phyloP scores from a whole-genome alignment of 2,113 vertebrate species.

The Sterrhoptilus dennistouni region DNA sequence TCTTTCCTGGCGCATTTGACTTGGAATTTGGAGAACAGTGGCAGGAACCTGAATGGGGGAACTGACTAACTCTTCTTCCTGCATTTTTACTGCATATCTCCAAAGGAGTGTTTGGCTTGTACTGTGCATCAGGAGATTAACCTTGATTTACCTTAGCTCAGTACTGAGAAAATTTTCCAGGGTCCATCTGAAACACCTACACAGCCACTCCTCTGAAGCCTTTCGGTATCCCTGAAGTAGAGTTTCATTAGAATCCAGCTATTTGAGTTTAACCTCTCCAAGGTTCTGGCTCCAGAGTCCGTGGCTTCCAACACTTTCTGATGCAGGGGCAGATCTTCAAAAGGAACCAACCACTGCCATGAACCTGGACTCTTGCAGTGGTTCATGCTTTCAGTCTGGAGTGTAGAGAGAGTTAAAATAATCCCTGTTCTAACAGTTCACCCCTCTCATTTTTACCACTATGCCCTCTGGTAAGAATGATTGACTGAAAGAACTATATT shows the following conservation, averaged over 20 bases:
- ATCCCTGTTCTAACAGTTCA: neutral
- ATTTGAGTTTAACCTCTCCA: neutral
- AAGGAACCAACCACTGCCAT: neutral
- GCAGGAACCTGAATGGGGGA: neutral
- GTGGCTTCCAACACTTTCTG: neutral
- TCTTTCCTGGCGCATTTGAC: neutral
- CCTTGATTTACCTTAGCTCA: neutral
- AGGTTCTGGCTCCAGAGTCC: neutral
- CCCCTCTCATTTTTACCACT: neutral
- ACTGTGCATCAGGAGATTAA: neutral
- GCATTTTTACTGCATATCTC: neutral
- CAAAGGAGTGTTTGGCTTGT: neutral
- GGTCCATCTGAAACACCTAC: neutral
- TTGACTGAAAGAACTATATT: neutral
- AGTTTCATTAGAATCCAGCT: neutral
- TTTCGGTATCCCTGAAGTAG: neutral
- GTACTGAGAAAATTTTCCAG: neutral
- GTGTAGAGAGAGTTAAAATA: neutral
- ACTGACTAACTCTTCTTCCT: neutral
- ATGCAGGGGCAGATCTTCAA: neutral
- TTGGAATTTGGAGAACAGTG: neutral
- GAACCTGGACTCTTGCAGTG: neutral
- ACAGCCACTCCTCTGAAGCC: neutral
- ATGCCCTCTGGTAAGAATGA: neutral
- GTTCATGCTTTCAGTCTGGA: neutral